Evolutionary conservation across 2,888 invertebrate species (phyloP), one percentile per base, ranked within the genome.

Genomic region (Geotrupes spiniger): DNA sequence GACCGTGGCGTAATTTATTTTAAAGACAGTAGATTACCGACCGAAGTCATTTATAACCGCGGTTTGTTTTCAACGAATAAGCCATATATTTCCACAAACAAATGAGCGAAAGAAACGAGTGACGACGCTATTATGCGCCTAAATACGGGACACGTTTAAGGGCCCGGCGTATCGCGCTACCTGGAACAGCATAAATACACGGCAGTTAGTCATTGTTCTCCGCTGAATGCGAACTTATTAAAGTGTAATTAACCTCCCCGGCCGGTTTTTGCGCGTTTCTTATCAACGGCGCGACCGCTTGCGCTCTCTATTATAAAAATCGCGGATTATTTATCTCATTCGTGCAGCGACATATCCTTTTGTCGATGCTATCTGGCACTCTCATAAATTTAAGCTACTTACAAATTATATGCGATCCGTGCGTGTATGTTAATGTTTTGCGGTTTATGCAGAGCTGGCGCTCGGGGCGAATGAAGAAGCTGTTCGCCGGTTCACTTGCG

Each of bases 21-120:
- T 41, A 37, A 45, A 49, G 45, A 49, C 49, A 49, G 49, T 49
- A 49, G 49, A 49, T 49, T 49, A 49, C 49, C 41, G 45, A 37
- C 42, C 40, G 41, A 29, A 45, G 49, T 33, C 49, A 45, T 49
- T 49, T 49, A 49, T 49, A 49, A 39, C 39, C 46, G 31, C 40
- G 39, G 46, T 46, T 46, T 39, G 46, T 39, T 46, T 46, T 46
- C 38, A 46, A 15, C 9, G 33, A 15, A 33, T 33, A 15, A 33
- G 42, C 42, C 48, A 42, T 48, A 48, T 42, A 42, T 48, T 43
- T 42, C 42, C 42, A 25, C 38, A 38, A 48, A 48, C 48, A 48
- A 48, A 48, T 48, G 42, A 43, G 48, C 36, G 38, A 38, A 42
- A 38, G 38, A 25, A 33, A 46, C 46, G 27, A 40, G 33, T 21